phyloP scores from a whole-genome alignment of 2,113 vertebrate genomes.

The Lethenteron reissneri region DNA sequence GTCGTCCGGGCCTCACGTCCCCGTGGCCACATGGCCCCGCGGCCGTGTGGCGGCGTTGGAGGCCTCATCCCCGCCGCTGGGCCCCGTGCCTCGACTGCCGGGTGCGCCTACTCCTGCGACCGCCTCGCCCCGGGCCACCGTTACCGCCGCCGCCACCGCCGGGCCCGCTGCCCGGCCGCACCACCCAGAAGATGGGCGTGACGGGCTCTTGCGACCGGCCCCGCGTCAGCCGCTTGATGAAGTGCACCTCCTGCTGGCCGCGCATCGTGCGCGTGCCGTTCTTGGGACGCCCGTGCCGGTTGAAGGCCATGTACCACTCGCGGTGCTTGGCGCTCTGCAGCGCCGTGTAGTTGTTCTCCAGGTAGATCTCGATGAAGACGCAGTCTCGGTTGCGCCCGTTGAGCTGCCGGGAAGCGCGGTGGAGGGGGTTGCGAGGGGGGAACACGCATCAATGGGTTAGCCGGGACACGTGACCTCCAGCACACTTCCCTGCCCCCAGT shows the following conservation, averaged over 20 bases:
- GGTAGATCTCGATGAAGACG: slow-evolving; percentile 1
- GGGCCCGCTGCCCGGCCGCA: slow-evolving; percentile 4
- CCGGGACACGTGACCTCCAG: too few relatives aligned
- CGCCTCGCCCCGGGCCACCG: background rate
- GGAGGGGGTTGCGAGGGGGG: background rate
- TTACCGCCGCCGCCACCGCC: slow-evolving; percentile 3
- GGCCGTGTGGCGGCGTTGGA: too few relatives aligned
- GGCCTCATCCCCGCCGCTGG: too few relatives aligned
- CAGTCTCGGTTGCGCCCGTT: slow-evolving; percentile 1
- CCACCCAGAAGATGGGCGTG: slow-evolving; percentile 2
- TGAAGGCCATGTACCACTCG: slow-evolving; percentile 4
- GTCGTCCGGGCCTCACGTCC: too few relatives aligned
- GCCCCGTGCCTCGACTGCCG: too few relatives aligned
- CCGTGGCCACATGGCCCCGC: too few relatives aligned
- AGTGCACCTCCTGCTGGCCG: slow-evolving; percentile 4
- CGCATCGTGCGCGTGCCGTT: slow-evolving; percentile 4
- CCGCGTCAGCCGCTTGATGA: background rate
- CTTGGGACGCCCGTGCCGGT: slow-evolving; percentile 1
- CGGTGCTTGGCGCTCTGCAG: slow-evolving; percentile 1
- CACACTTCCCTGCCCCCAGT: too few relatives aligned
- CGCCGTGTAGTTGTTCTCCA: slow-evolving; percentile 5
- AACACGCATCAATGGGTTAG: background rate
- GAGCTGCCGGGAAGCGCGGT: background rate
- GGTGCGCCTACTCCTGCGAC: too few relatives aligned
- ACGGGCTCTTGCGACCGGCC: background rate